These are phyloP conservation scores for Oscheius sp. DNA, from an alignment of 2,888 invertebrate genomes.

Conservation along the genomic window DNA sequence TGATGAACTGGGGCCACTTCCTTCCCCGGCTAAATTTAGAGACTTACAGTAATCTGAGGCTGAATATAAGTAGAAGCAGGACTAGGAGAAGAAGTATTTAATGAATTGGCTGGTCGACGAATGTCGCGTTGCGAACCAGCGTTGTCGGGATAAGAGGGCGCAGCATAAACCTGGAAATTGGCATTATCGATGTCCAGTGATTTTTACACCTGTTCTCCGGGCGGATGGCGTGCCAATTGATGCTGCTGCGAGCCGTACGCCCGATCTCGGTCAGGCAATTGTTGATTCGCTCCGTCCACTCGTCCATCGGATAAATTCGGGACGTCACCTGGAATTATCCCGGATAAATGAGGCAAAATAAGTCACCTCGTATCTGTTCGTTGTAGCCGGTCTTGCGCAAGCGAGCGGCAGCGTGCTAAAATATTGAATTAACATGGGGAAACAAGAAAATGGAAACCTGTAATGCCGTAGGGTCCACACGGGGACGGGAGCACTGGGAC, in stretches of 20 bases:
- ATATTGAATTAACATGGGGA: neutral
- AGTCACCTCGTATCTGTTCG: slow-evolving; percentile 61
- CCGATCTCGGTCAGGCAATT: slow-evolving; percentile 71
- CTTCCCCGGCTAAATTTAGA: neutral
- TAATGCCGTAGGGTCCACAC: slow-evolving; percentile 70
- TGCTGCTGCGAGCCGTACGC: slow-evolving; percentile 64
- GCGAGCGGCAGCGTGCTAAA: slow-evolving; percentile 72
- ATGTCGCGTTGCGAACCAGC: slow-evolving; percentile 68
- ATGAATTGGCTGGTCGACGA: slow-evolving; percentile 65
- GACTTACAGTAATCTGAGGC: too few relatives aligned
- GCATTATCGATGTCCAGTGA: neutral
- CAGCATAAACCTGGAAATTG: slow-evolving; percentile 55
- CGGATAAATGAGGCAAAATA: too few relatives aligned
- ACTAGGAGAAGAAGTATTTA: slow-evolving; percentile 41
- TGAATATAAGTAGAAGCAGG: too few relatives aligned
- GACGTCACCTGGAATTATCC: slow-evolving; percentile 42
- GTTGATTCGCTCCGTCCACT: slow-evolving; percentile 70
- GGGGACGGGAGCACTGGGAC: slow-evolving; percentile 66
- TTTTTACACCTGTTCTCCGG: slow-evolving; percentile 64
- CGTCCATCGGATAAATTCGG: slow-evolving; percentile 52
- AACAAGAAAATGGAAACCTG: slow-evolving; percentile 38
- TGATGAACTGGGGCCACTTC: neutral
- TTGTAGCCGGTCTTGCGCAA: slow-evolving; percentile 73
- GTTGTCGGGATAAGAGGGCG: slow-evolving; percentile 67
- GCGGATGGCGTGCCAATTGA: slow-evolving; percentile 60